Evolutionary conservation across 2,797 vertebrate genomes (phyloP).

Genomic region (Syngnathus rostellatus): DNA sequence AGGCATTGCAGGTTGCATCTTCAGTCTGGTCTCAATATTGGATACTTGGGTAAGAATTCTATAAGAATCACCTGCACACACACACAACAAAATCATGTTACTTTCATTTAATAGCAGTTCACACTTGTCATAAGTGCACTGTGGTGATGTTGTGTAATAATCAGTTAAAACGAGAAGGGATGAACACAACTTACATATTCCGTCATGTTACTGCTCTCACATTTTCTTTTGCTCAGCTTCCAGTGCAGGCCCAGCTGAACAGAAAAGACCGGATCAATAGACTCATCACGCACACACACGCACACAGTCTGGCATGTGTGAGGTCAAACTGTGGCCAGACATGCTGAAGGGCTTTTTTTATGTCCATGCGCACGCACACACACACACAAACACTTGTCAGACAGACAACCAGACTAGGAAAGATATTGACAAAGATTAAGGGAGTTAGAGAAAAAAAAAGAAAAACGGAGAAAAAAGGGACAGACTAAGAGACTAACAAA

Average conservation of each 20-base stretch:
- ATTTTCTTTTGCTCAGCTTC: slow-evolving; percentile 99
- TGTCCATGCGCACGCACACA: slow-evolving; percentile 30
- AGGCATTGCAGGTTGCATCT: slow-evolving; percentile 69
- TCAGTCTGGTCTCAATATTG: slow-evolving; percentile 99
- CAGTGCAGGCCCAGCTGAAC: slow-evolving; percentile 96
- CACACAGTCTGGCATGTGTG: slow-evolving; percentile 56
- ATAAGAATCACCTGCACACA: slow-evolving; percentile 93
- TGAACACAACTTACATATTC: slow-evolving; percentile 86
- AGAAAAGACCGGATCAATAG: slow-evolving; percentile 43
- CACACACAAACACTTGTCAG: slow-evolving; percentile 1
- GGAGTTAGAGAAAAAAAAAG: no score
- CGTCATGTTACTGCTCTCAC: slow-evolving; percentile 99
- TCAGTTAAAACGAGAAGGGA: neutral
- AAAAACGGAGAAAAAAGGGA: no score
- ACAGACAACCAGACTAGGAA: neutral
- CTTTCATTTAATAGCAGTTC: neutral
- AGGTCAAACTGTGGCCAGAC: slow-evolving; percentile 69
- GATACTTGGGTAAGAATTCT: slow-evolving; percentile 99
- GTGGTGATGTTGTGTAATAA: no score
- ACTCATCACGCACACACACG: slow-evolving; percentile 21
- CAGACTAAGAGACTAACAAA: no score
- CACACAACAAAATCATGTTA: neutral
- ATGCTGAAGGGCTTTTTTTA: slow-evolving; percentile 69
- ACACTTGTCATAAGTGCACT: neutral
- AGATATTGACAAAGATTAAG: neutral